Conservation (phyloP, 2,797 vertebrate genomes). For the Pantherophis alleghaniensis region DNA sequence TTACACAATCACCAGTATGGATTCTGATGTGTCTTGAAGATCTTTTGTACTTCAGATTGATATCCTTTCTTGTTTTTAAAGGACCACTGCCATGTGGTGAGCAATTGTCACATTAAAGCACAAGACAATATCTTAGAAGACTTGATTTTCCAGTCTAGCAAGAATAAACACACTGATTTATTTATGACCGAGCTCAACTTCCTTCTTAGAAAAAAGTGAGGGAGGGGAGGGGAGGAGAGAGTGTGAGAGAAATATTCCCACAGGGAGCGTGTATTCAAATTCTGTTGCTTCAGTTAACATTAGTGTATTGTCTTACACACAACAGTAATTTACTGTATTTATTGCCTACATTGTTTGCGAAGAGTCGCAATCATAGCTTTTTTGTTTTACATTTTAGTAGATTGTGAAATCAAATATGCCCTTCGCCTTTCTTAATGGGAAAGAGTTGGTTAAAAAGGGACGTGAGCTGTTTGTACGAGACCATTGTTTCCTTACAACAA, state of each 20-base stretch:
- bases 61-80: slow-evolving; percentile 50
- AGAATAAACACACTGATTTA: slow-evolving; percentile 60
- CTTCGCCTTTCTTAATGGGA: slow-evolving; percentile 50
- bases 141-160: slow-evolving; percentile 65
- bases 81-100: slow-evolving; percentile 33
- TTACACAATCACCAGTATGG: neutral
- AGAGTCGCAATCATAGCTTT: slow-evolving; percentile 51
- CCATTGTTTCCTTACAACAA: slow-evolving; percentile 46
- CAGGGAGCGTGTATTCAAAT: slow-evolving; percentile 68
- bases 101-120: slow-evolving; percentile 52
- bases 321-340: slow-evolving; percentile 67
- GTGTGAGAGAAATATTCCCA: slow-evolving; percentile 68
- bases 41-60: slow-evolving; percentile 18
- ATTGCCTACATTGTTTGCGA: slow-evolving; percentile 64
- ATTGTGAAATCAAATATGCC: slow-evolving; percentile 54
- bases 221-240: neutral
- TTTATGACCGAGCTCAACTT: slow-evolving; percentile 64
- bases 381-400: slow-evolving; percentile 61
- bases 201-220: slow-evolving; percentile 45
- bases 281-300: slow-evolving; percentile 65
- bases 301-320: slow-evolving; percentile 66
- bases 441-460: slow-evolving; percentile 48
- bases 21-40: slow-evolving; percentile 37
- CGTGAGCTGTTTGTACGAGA: slow-evolving; percentile 44
- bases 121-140: slow-evolving; percentile 51